Conservation (phyloP, 2,113 vertebrate genomes). For the Columba janthina region DNA sequence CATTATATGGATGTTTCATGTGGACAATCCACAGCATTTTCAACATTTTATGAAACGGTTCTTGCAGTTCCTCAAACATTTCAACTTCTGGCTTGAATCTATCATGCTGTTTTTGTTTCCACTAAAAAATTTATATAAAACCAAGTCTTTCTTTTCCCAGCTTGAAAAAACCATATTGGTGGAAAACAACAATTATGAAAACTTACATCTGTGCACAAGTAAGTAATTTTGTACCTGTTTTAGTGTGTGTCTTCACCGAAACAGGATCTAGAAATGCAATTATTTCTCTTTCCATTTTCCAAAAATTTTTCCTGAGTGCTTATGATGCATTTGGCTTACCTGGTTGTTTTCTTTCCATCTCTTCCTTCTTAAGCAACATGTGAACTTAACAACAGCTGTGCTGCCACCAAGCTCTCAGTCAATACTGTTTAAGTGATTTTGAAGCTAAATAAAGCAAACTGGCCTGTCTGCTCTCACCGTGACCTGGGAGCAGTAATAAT, state of each 20-base stretch:
- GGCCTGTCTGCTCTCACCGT: not conserved
- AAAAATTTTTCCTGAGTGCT: not conserved
- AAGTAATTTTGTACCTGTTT: not conserved
- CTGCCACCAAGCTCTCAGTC: not conserved
- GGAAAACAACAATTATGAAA: not conserved
- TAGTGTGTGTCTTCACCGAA: not conserved
- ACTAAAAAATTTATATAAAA: not conserved
- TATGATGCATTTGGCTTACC: not conserved
- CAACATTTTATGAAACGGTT: not conserved
- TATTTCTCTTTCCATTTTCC: not conserved
- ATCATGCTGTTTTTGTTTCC: fast-evolving
- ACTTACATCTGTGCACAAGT: not conserved
- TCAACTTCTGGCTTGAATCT: not conserved
- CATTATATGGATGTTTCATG: not conserved
- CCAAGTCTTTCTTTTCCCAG: not conserved
- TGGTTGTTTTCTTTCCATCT: not conserved
- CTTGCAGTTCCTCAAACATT: not conserved
- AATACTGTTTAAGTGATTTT: not conserved
- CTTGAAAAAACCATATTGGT: not conserved
- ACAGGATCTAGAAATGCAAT: not conserved
- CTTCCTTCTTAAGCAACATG: not conserved
- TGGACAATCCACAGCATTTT: not conserved
- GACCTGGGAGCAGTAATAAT: not conserved
- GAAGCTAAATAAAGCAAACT: not conserved
- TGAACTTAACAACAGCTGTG: not conserved